Evolutionary conservation across 2,113 vertebrate species (phyloP).

Genomic region (Gila orcuttii): DNA sequence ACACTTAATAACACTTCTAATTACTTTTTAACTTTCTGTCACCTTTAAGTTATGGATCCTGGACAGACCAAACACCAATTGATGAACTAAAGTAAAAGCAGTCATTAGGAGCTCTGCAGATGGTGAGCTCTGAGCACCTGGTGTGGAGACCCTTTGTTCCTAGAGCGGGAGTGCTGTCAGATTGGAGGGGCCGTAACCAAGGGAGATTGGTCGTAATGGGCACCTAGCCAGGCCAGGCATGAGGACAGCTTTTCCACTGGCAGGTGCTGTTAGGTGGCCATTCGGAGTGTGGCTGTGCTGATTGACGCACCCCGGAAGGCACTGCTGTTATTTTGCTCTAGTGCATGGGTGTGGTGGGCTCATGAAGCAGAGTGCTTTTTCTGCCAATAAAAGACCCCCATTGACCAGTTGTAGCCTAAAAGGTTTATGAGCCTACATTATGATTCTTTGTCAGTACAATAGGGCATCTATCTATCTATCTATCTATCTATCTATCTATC

Average conservation of each 20-base stretch:
- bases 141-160: slow-evolving; percentile 38
- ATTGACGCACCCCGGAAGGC: slow-evolving; percentile 34
- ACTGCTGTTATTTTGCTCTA: slow-evolving; percentile 39
- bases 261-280: slow-evolving; percentile 26
- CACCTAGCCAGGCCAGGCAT: slow-evolving; percentile 39
- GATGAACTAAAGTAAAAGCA: slow-evolving; percentile 13
- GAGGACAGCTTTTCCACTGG: slow-evolving; percentile 35
- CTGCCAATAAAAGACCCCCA: slow-evolving; percentile 1
- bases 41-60: slow-evolving; percentile 14
- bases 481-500: not conserved
- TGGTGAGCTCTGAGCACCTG: slow-evolving; percentile 25
- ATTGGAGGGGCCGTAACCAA: slow-evolving; percentile 35
- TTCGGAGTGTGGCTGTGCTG: slow-evolving; percentile 15
- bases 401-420: slow-evolving; percentile 30
- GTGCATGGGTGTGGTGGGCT: slow-evolving; percentile 36
- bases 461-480: not conserved
- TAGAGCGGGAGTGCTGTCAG: slow-evolving; percentile 29
- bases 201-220: slow-evolving; percentile 47
- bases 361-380: slow-evolving; percentile 28
- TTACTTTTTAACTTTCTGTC: not conserved
- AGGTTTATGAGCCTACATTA: slow-evolving; percentile 17
- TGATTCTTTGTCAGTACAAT: not conserved
- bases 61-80: slow-evolving; percentile 32
- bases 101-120: slow-evolving; percentile 27
- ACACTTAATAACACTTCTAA: not conserved